phyloP scores from a whole-genome alignment of 2,797 vertebrate species.

The Mus minutoides region DNA sequence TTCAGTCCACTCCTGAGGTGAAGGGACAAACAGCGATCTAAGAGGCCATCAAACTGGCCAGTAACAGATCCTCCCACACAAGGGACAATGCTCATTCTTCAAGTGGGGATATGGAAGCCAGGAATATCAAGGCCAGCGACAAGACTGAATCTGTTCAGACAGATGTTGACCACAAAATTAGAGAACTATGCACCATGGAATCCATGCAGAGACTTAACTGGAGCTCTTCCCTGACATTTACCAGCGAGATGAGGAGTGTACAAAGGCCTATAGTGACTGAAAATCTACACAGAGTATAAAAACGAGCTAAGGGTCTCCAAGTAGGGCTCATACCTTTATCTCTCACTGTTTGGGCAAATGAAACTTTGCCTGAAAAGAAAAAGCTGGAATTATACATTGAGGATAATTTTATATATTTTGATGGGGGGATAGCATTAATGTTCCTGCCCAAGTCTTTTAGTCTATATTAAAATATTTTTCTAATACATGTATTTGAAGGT shows the following conservation, averaged over 20 bases:
- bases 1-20: background rate
- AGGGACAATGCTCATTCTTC: slow-evolving; percentile 47
- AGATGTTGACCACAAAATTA: slow-evolving; percentile 26
- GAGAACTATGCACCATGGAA: background rate
- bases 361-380: slow-evolving; percentile 56
- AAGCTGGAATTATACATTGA: slow-evolving; percentile 42
- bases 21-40: background rate
- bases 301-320: slow-evolving; percentile 43
- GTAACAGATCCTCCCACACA: background rate
- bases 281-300: slow-evolving; percentile 34
- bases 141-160: slow-evolving; percentile 46
- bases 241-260: background rate
- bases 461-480: slow-evolving; percentile 49
- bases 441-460: background rate
- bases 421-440: background rate
- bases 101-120: slow-evolving; percentile 35
- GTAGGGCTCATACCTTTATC: background rate
- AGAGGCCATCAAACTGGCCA: background rate
- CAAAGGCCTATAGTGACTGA: slow-evolving; percentile 25
- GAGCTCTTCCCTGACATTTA: slow-evolving; percentile 8
- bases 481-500: slow-evolving; percentile 43
- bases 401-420: background rate
- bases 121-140: slow-evolving; percentile 21
- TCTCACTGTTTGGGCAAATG: slow-evolving; percentile 28
- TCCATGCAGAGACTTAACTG: background rate